Base-by-base conservation (phyloP, 2,888 invertebrate species). In the Nomada flava region DNA sequence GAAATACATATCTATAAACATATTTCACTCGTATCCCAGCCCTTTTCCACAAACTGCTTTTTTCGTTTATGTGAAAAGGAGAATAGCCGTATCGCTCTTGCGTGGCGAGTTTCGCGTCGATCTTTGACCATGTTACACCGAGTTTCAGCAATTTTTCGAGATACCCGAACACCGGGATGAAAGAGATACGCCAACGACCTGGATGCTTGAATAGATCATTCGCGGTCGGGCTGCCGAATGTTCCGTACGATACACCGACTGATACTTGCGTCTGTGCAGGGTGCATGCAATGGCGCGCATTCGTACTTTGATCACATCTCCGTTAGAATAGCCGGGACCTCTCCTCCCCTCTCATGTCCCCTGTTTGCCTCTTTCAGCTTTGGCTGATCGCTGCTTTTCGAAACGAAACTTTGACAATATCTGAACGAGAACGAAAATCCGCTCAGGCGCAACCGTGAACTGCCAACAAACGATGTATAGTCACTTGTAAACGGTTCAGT, bases 121-220 rank as follows among this genome's bases (percentile, higher is more conserved):
- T 50, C 59, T 63, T 68, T 57, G 29, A 18, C 18, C 53, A 47
- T 23, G 50, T 20, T 36, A 15, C 44, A 13, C 63, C 13, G 52
- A 68, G 55, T 52, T 65, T 23, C 53, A 55, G 13, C 79, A 64
- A 79, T 74, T 82, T 74, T 82, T 65, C 79, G 44, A 60, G 63
- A 63, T 75, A 36, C 47, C 57, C 36, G 73, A 53, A 53, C 20
- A 29, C 64, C n/a, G 15, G 52, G 55, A 60, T 72, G 57, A 74
- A 82, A 82, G 62, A 53, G 63, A 69, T 36, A 63, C 60, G 53
- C 64, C 53, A 20, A 57, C 42, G 70, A 63, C 68, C 68, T 52
- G 65, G 76, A 79, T 79, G 72, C 73, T 83, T 72, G 79, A 83
- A 79, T 77, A 63, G 74, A 83, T 83, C 75, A 75, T 79, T 70